Evolutionary conservation across 2,113 vertebrate genomes (phyloP).

Genomic region (Greenwoodochromis staneri): DNA sequence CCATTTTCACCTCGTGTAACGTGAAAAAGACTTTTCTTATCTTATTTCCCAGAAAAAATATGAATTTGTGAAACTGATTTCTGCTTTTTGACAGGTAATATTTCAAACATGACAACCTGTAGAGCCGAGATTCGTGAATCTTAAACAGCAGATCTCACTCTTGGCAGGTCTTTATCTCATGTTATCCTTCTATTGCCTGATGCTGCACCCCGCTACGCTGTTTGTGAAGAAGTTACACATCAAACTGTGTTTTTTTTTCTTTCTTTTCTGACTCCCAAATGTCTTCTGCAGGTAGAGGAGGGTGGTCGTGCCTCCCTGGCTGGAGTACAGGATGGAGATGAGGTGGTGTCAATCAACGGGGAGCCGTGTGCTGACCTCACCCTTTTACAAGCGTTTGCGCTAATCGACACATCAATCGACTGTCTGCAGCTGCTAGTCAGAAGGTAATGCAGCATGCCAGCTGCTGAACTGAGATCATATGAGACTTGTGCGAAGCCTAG

Average conservation of each 20-base stretch:
- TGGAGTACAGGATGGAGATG: constrained; percentile 84
- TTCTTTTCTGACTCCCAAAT: background rate
- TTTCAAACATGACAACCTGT: background rate
- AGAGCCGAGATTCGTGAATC: background rate
- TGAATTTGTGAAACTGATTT: background rate
- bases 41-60: background rate
- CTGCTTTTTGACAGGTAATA: background rate
- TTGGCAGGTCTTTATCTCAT: background rate
- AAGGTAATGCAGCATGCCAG: constrained; percentile 72
- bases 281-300: constrained; percentile 59
- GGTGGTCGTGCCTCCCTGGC: constrained; percentile 78
- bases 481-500: background rate
- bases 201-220: background rate
- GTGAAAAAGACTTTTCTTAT: background rate
- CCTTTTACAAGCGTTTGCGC: constrained; percentile 75
- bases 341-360: constrained; percentile 89
- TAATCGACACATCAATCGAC: constrained; percentile 80
- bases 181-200: background rate
- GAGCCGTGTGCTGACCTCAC: constrained; percentile 81
- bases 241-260: background rate
- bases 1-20: background rate
- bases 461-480: background rate
- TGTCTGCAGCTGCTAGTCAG: constrained; percentile 86
- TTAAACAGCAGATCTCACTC: background rate
- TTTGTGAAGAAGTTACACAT: background rate